These are phyloP conservation scores for Lasiurus borealis DNA, from an alignment of 2,113 vertebrate species.

Conservation along the genomic window DNA sequence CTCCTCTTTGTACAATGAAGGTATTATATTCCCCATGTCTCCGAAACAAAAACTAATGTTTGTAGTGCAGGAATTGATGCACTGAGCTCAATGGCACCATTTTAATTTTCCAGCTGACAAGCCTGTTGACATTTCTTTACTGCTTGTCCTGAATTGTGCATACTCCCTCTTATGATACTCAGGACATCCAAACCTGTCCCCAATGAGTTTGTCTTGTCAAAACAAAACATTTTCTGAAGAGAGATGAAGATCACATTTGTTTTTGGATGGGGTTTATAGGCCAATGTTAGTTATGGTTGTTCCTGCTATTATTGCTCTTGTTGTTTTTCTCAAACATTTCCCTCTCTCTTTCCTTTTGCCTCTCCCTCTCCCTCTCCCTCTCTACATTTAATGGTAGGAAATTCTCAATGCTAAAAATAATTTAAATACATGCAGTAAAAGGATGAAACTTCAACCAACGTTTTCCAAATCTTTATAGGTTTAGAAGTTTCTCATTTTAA, in stretches of 20 bases:
- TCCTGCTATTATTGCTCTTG: background rate
- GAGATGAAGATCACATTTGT: background rate
- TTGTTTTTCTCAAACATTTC: constrained; percentile 44
- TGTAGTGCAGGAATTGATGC: background rate
- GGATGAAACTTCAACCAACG: background rate
- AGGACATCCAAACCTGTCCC: background rate
- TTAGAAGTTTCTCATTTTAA: background rate
- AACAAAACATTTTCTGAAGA: background rate
- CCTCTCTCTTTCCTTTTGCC: too few species aligned
- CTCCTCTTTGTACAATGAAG: background rate
- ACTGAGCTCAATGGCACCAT: background rate
- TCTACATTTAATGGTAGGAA: background rate
- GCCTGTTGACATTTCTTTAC: background rate
- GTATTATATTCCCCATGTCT: background rate
- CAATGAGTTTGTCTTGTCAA: background rate
- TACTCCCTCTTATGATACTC: background rate
- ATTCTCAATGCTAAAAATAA: constrained; percentile 51
- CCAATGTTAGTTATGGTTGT: background rate
- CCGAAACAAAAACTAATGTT: background rate
- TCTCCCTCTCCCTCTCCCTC: too few species aligned
- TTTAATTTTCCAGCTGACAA: background rate
- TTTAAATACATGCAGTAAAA: background rate
- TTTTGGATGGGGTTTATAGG: background rate
- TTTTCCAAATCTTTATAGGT: background rate
- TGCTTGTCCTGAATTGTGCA: background rate